Evolutionary conservation across 2,113 vertebrate genomes (phyloP).

Genomic region (Perca flavescens): DNA sequence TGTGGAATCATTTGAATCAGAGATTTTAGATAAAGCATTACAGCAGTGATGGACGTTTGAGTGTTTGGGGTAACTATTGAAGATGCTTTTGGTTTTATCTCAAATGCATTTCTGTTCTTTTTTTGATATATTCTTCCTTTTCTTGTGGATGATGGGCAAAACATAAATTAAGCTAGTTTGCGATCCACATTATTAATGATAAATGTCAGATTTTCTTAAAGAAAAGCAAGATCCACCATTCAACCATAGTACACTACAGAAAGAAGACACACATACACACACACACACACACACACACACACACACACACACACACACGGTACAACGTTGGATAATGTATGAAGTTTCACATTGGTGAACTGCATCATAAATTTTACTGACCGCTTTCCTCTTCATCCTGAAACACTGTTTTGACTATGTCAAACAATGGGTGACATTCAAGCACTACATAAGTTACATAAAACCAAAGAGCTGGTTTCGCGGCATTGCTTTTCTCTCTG

Average conservation of each 20-base stretch:
- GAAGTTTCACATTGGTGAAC: constrained; percentile 64
- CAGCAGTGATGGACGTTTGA: neutral
- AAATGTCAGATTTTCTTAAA: neutral
- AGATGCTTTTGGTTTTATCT: neutral
- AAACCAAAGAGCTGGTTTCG: constrained; percentile 72
- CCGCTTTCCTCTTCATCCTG: constrained; percentile 62
- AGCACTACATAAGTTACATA: constrained; percentile 68
- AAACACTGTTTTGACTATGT: constrained; percentile 74
- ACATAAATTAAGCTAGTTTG: neutral
- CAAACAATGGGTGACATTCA: constrained; percentile 78
- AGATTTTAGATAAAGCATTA: neutral
- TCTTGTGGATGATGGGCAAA: neutral
- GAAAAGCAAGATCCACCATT: neutral
- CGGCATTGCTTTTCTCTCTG: constrained; percentile 68
- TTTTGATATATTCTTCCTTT: neutral
- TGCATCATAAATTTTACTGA: constrained; percentile 65
- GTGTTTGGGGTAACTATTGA: neutral
- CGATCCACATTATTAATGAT: neutral
- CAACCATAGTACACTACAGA: neutral
- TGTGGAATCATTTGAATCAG: neutral
- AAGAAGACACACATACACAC: constrained; percentile 9
- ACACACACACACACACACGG: constrained; percentile 37
- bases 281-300: too few relatives aligned
- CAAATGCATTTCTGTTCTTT: neutral
- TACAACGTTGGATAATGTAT: constrained; percentile 55